Base-by-base conservation (phyloP, 2,113 vertebrate genomes). In the Chelonoidis abingdonii region DNA sequence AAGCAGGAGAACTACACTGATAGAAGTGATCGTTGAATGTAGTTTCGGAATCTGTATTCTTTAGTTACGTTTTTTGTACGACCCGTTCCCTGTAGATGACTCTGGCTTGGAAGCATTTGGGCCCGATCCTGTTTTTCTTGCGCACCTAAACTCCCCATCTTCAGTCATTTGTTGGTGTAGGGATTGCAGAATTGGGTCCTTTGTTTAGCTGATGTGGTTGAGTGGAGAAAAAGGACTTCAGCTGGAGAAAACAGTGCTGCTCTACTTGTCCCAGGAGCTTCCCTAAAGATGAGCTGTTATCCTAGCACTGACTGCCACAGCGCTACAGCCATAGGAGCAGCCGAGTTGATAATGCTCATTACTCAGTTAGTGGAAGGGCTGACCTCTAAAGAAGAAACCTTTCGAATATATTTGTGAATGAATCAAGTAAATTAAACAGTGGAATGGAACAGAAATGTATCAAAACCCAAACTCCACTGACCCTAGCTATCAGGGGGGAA, bases 21-120 rank as follows among this genome's bases (percentile, higher is more conserved):
- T 3, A 6, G 0, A 1, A 8, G 7, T 0, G 0, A 78, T 57
- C 88, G 2, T 79, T 93, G 49, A 16, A 10, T 92, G 25, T 84
- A 89, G 80, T 72, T 92, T 16, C 14, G 22, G 56, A 31, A 29
- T 62, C 57, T 62, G 27, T 72, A 10, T 38, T 38, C 8, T 72
- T 72, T 38, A 72, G 9, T 72, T 38, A 22, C 65, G 10, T n/a
- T n/a, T 21, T 29, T 72, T 38, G 21, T 72, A 21, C 9, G 4
- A 21, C 19, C n/a, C 19, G 22, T 72, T 72, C n/a, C 65, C n/a
- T 38, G n/a, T 22, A 72, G 35, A 29, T 72, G 17, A 35, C 31
- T 35, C 31, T 17, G 86, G 8, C 35, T 6, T 80, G 49, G 56
- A 84, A 29, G 3, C 86, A 5, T 95, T 92, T 88, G 81, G 25